Evolutionary conservation across 2,888 invertebrate species (phyloP), one percentile per base, ranked within the genome.

Genomic region (Mythimna vitellina): DNA sequence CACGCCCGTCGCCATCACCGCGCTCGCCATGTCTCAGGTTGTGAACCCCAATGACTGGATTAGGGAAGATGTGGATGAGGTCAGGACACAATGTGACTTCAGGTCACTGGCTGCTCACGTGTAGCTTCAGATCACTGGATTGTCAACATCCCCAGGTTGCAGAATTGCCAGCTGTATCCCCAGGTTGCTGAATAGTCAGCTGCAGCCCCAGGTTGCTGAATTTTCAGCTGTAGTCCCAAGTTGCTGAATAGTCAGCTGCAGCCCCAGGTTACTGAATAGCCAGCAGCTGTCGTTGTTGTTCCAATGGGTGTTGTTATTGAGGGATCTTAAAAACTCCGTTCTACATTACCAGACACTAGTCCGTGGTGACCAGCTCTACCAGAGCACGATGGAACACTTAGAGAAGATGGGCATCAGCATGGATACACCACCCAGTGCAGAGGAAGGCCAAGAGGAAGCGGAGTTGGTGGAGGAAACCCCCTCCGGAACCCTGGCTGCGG

Each of bases 341-440:
- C 7, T 46, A 20, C 46, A 17, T 46, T 7, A 46, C 46, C 81
- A 95, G 95, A 86, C 92, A 0, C 74, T 95, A 0, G 78, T 90
- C 5, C 90, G 93, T 1, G 96, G 96, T 0, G 96, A 96, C 57
- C 88, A 89, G 0, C 91, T 96, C 0, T 96, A 96, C 78, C 91
- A 93, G 78, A 92, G 82, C 73, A 95, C 96, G 0, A 92, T 96
- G 85, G 95, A 95, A 61, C 89, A 95, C 29, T 85, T 95, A 0
- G 95, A 89, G 72, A 92, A 87, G 86, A 81, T 93, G 94, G 92
- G 97, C 67, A 93, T 95, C 74, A 86, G 86, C 83, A 61, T 95
- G 69, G 89, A 93, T 72, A 25, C 89, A 0, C 88, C 92, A 6
- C 0, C 88, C 82, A 17, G 32, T 0, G 10, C 29, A 65, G 49